A percentile compares a stretch with the other conserved stretches of the same genome.
Evolutionary conservation across 2,888 invertebrate species (phyloP).

Genomic region (Papilio demoleus): DNA sequence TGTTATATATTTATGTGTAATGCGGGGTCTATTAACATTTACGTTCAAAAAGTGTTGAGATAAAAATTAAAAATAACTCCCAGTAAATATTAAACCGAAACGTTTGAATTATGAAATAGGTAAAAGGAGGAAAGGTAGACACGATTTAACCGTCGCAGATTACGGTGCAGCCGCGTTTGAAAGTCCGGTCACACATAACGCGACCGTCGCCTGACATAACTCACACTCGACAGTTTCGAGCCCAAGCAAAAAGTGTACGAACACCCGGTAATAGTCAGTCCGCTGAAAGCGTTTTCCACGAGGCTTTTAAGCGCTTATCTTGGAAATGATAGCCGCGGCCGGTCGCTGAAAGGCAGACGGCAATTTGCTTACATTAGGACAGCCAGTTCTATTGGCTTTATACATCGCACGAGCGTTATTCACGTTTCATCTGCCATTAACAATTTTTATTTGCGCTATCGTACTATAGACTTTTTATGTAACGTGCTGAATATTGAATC

Average conservation of each 20-base stretch:
- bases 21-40: background rate
- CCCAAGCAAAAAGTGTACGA: slow-evolving; percentile 71
- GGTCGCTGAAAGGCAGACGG: slow-evolving; percentile 80
- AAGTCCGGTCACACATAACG: slow-evolving; percentile 53
- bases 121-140: slow-evolving; percentile 33
- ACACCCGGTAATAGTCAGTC: slow-evolving; percentile 70
- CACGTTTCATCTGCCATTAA: slow-evolving; percentile 43
- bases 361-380: slow-evolving; percentile 83
- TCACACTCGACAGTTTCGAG: slow-evolving; percentile 54
- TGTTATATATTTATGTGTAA: background rate
- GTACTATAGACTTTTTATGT: slow-evolving; percentile 53
- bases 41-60: background rate
- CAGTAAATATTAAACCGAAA: slow-evolving; percentile 11
- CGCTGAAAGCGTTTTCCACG: slow-evolving; percentile 78
- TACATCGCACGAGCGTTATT: slow-evolving; percentile 41
- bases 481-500: slow-evolving; percentile 61
- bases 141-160: slow-evolving; percentile 51
- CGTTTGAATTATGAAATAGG: slow-evolving; percentile 40
- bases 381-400: slow-evolving; percentile 62
- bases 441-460: slow-evolving; percentile 44
- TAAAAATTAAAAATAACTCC: slow-evolving; percentile 33
- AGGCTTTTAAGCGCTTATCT: slow-evolving; percentile 83
- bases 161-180: slow-evolving; percentile 51
- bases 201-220: slow-evolving; percentile 58
- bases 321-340: slow-evolving; percentile 80